These are phyloP conservation scores for Centroberyx gerrardi DNA, from an alignment of 2,797 vertebrate species.

Conservation along the genomic window DNA sequence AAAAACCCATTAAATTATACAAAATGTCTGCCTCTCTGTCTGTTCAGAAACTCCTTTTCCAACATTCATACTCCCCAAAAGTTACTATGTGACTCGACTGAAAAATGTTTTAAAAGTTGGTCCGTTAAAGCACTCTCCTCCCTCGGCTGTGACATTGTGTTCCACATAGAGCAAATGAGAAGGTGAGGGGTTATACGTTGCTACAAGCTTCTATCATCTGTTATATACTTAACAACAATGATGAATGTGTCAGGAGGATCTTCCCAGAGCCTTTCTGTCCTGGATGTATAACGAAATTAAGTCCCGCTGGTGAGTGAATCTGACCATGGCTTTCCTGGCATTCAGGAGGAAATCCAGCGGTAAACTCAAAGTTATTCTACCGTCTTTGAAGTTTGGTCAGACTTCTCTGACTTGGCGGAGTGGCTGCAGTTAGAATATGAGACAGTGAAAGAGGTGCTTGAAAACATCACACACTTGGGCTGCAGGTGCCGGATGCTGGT, in stretches of 20 bases:
- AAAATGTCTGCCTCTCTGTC: background rate
- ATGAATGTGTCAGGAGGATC: background rate
- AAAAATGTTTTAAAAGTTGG: too few species aligned
- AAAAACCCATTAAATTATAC: too few species aligned
- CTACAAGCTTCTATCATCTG: background rate
- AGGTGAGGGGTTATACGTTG: too few species aligned
- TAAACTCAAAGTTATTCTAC: background rate
- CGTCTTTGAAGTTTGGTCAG: background rate
- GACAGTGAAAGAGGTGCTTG: background rate
- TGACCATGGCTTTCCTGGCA: background rate
- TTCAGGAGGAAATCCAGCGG: background rate
- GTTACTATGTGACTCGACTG: too few species aligned
- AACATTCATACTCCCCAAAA: too few species aligned
- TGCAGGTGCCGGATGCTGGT: background rate
- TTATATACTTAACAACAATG: background rate
- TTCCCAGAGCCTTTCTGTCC: background rate
- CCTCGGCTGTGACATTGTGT: too few species aligned
- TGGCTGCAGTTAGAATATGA: background rate
- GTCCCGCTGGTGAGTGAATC: background rate
- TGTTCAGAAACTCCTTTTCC: slow-evolving; percentile 16
- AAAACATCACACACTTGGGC: background rate
- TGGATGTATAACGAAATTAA: background rate
- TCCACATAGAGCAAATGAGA: too few species aligned
- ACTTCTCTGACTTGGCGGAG: background rate
- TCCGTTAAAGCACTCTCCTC: too few species aligned